A percentile compares a stretch with the other conserved stretches of the same genome.
These are phyloP conservation scores for Litocranius walleri DNA, from an alignment of 2,113 vertebrate species.

Conservation along the genomic window DNA sequence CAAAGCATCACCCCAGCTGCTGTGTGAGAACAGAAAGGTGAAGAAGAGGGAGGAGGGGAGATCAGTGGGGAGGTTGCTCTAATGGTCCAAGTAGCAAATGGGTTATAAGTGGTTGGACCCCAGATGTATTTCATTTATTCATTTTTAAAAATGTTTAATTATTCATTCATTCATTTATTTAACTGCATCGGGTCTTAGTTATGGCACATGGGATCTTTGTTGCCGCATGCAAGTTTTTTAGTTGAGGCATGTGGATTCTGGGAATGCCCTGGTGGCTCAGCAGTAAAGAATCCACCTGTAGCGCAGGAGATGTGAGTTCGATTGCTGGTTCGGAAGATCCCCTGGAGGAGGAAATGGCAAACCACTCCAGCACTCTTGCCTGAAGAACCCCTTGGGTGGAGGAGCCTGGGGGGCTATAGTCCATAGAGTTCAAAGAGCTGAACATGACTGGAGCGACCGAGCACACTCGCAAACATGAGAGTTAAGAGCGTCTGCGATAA, in stretches of 20 bases:
- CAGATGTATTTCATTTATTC: neutral
- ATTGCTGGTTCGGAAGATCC: neutral
- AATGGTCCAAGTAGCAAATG: neutral
- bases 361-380: neutral
- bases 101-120: neutral
- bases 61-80: fast-evolving
- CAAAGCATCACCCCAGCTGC: neutral
- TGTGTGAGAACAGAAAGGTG: neutral
- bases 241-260: neutral
- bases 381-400: neutral
- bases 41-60: neutral
- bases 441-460: fast-evolving
- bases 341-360: neutral
- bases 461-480: fast-evolving
- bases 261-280: neutral
- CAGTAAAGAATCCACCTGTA: neutral
- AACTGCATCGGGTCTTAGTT: neutral
- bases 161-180: neutral
- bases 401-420: neutral
- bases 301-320: neutral
- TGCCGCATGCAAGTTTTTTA: neutral
- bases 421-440: neutral
- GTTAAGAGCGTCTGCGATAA: neutral
- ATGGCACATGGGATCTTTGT: neutral
- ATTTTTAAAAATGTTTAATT: neutral